Conservation (phyloP, 2,888 invertebrate species). For the Conops quadrifasciatus region DNA sequence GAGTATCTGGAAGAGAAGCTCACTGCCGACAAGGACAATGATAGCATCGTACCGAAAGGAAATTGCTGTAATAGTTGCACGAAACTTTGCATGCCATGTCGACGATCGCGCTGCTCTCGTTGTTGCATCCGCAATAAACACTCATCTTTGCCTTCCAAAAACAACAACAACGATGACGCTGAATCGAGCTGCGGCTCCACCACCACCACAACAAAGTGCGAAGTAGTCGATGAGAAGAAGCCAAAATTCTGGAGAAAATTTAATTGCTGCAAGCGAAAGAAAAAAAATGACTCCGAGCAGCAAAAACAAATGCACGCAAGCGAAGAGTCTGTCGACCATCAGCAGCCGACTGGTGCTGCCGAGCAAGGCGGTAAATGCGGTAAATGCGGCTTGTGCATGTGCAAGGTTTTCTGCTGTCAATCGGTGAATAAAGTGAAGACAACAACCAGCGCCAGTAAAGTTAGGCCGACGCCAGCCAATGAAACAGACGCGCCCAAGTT, state of each 20-base stretch:
- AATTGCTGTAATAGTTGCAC: slow-evolving; percentile 60
- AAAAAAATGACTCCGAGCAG: slow-evolving; percentile 37
- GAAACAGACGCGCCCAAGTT: slow-evolving; percentile 46
- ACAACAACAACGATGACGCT: slow-evolving; percentile 48
- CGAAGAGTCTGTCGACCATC: slow-evolving; percentile 40
- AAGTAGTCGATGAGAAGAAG: slow-evolving; percentile 58
- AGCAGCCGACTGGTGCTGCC: slow-evolving; percentile 31
- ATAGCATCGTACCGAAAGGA: not conserved
- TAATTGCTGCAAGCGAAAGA: slow-evolving; percentile 62
- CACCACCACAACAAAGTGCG: slow-evolving; percentile 53
- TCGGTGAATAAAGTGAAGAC: slow-evolving; percentile 64
- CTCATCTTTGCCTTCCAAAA: slow-evolving; percentile 5
- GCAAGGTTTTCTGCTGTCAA: slow-evolving; percentile 64
- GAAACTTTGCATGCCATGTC: slow-evolving; percentile 62
- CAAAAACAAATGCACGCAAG: slow-evolving; percentile 45
- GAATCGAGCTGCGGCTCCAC: slow-evolving; percentile 54
- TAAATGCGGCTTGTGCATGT: slow-evolving; percentile 60
- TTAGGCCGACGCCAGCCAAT: slow-evolving; percentile 50
- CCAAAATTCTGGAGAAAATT: slow-evolving; percentile 60
- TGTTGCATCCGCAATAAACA: slow-evolving; percentile 55
- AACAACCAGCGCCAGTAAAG: slow-evolving; percentile 52
- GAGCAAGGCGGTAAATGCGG: slow-evolving; percentile 49
- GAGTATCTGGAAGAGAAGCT: slow-evolving; percentile 57
- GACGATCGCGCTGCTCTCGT: slow-evolving; percentile 59
- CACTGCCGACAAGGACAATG: slow-evolving; percentile 48